phyloP scores from a whole-genome alignment of 1,140 invertebrate genomes.

The Mercenaria mercenaria region DNA sequence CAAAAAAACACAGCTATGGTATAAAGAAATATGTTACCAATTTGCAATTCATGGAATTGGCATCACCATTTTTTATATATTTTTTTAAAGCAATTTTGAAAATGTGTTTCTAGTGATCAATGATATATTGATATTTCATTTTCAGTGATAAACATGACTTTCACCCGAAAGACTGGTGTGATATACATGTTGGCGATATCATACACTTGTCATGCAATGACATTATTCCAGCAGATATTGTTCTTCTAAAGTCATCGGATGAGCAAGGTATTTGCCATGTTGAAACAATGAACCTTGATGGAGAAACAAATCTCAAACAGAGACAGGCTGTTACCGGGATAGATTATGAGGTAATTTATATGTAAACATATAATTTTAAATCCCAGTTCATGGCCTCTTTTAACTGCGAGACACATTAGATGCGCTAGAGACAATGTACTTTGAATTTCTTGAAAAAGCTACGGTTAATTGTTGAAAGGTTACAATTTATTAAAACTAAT shows the following conservation, averaged over 20 bases:
- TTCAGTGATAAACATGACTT: conserved; percentile 88
- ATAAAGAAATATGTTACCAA: too few relatives aligned
- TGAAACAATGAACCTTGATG: conserved; percentile 87
- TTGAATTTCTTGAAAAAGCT: too few relatives aligned
- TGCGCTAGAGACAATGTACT: too few relatives aligned
- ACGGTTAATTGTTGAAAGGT: too few relatives aligned
- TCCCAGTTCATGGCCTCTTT: not conserved
- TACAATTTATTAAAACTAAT: too few relatives aligned
- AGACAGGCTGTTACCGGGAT: conserved; percentile 88
- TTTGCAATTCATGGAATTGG: too few relatives aligned
- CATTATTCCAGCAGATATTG: conserved; percentile 97
- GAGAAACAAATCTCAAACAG: conserved; percentile 87
- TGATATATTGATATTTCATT: conserved; percentile 53
- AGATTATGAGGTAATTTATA: conserved; percentile 72
- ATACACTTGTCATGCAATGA: conserved; percentile 99
- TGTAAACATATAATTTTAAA: too few relatives aligned
- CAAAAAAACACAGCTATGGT: too few relatives aligned
- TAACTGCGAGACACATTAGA: not conserved
- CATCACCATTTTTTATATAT: too few relatives aligned
- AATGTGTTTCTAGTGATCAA: not conserved
- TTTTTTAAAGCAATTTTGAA: too few relatives aligned
- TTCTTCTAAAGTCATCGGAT: conserved; percentile 90
- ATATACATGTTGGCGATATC: conserved; percentile 95
- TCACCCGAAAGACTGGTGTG: conserved; percentile 93
- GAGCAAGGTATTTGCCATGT: conserved; percentile 85